A percentile compares a stretch with the other conserved stretches of the same genome.
phyloP scores from a whole-genome alignment of 1,140 invertebrate species.

The Phymorhynchus buccinoides region DNA sequence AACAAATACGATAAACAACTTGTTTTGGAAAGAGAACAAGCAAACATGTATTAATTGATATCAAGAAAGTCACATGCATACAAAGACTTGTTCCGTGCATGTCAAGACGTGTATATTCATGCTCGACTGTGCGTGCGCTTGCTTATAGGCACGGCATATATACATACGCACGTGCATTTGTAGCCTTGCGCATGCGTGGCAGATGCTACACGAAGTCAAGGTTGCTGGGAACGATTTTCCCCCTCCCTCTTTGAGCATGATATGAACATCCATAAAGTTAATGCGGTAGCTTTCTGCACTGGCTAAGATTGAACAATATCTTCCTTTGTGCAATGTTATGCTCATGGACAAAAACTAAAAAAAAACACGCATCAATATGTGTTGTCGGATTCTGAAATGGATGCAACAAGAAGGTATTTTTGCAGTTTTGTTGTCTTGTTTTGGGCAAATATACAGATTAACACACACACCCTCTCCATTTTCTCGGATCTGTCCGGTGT shows the following conservation, averaged over 20 bases:
- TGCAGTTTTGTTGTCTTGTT: not conserved
- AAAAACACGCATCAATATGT: not conserved
- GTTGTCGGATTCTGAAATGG: not conserved
- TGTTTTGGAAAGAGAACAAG: too few relatives aligned
- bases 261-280: not conserved
- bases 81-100: too few relatives aligned
- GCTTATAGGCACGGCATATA: not conserved
- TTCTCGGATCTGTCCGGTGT: too few relatives aligned
- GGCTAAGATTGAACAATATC: not conserved
- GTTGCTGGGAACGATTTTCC: not conserved
- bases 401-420: not conserved
- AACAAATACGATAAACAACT: too few relatives aligned
- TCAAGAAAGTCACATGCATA: too few relatives aligned
- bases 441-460: too few relatives aligned
- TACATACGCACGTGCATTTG: not conserved
- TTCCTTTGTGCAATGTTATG: not conserved
- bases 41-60: too few relatives aligned
- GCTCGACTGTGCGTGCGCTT: too few relatives aligned
- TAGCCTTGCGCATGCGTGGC: not conserved
- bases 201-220: not conserved
- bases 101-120: too few relatives aligned
- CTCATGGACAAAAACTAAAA: too few relatives aligned
- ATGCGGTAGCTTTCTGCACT: not conserved
- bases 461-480: too few relatives aligned
- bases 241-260: not conserved